Conservation (phyloP, 2,888 invertebrate species). For the Hetaerina titia region DNA sequence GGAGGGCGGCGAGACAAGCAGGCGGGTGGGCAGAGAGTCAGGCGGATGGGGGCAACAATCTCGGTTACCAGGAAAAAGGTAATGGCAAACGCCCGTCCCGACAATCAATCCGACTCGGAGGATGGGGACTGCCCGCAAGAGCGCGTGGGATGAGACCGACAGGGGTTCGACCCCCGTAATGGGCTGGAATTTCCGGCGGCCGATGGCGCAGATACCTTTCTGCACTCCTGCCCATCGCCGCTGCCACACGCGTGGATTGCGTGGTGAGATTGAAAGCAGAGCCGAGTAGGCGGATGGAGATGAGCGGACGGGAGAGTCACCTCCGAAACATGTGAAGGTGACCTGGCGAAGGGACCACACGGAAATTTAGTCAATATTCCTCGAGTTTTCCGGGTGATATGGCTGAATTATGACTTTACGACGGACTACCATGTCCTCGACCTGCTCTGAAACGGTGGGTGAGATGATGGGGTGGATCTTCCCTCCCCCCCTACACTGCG, state of each 20-base stretch:
- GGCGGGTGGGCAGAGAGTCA: neutral
- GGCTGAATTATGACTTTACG: slow-evolving; percentile 1
- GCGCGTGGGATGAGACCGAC: neutral
- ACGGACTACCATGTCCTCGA: neutral
- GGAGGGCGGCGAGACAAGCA: neutral
- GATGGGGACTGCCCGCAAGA: neutral
- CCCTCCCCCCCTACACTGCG: neutral
- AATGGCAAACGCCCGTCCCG: neutral
- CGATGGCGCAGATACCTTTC: too few relatives aligned
- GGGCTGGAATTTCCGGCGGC: neutral
- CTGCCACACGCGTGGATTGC: too few relatives aligned
- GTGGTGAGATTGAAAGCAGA: too few relatives aligned
- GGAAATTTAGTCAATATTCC: neutral
- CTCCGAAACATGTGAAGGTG: neutral
- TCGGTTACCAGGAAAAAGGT: slow-evolving; percentile 6
- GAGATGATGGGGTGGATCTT: neutral
- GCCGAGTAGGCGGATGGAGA: neutral
- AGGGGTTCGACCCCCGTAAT: neutral
- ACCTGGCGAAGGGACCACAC: slow-evolving; percentile 8
- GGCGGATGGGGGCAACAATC: neutral
- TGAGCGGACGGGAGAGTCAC: neutral
- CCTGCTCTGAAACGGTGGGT: neutral
- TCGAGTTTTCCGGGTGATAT: neutral
- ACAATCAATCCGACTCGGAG: neutral
- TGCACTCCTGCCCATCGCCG: too few relatives aligned